Evolutionary conservation across 2,113 vertebrate genomes (phyloP).

Genomic region (Rattus norvegicus): GRCr8 NC_086028.1:57792501-57793000

Average conservation of each 20-base stretch:
- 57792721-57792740: not conserved
- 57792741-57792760: not conserved
- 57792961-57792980: not conserved
- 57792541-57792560: not conserved
- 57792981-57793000: not conserved
- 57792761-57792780: not conserved
- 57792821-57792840: not conserved
- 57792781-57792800: not conserved
- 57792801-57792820: not conserved
- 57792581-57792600: not conserved
- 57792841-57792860: not conserved
- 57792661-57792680: not conserved
- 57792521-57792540: not conserved
- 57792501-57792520: not conserved
- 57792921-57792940: not conserved
- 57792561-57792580: not conserved
- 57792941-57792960: not conserved
- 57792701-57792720: not conserved
- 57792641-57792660: not conserved
- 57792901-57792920: not conserved
- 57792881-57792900: not conserved
- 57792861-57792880: not conserved
- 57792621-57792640: slow-evolving; percentile 1
- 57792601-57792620: not conserved
- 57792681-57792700: not conserved